Evolutionary conservation across 2,113 vertebrate genomes (phyloP), one percentile per base, ranked within the genome.

Genomic region (Pollimyrus isidori): DNA sequence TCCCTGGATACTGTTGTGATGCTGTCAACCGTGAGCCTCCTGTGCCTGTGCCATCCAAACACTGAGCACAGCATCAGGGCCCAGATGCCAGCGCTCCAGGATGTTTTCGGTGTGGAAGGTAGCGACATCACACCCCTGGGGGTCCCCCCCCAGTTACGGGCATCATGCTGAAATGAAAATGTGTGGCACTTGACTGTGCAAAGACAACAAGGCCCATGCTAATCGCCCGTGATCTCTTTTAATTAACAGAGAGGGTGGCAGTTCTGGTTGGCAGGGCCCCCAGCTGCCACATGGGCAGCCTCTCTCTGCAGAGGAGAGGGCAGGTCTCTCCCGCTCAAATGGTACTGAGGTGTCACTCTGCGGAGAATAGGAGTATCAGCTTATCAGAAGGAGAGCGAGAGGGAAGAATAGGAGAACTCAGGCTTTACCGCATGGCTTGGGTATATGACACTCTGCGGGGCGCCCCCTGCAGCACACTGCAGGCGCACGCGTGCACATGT

Each of bases 51-150:
- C 80, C 88, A 91, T 83, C 94, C 94, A 94, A 95, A 94, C 93
- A 91, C 83, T 11, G 42, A 56, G 2, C 89, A 88, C 30, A 88
- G 80, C 90, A 52, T 89, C 86, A 87, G 90, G 91, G 92, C 88
- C 91, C 35, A 91, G 30, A 89, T 93, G 91, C 91, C 92, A 93
- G 94, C 91, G 90, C 94, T 94, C 94, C 93, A 93, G 93, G 90
- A 87, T 90, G 91, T 90, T 90, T 48, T 13, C 84, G 90, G 76
- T 87, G 89, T 87, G 87, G 65, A 90, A 42, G 50, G n/a, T 49
- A 1, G 21, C 5, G 58, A 46, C 23, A 80, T 89, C 86, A 88
- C 56, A 21, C 50, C 19, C 39, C 23, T 1, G 53, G 53, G 46
- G 35, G 19, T 23, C 42, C 23, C 7, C 87, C 39, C 58, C n/a